Evolutionary conservation across 2,113 vertebrate species (phyloP).

Genomic region (Sus scrofa): T2T-Sscrofa CM000817.6:144138001-144138500

Average conservation of each 20-base stretch:
- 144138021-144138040: neutral
- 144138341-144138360: neutral
- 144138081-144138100: neutral
- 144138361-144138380: neutral
- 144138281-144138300: neutral
- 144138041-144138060: neutral
- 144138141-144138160: neutral
- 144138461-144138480: neutral
- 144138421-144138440: neutral
- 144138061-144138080: neutral
- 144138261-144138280: neutral
- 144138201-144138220: neutral
- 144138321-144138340: neutral
- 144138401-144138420: neutral
- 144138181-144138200: neutral
- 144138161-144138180: neutral
- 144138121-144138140: neutral
- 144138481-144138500: neutral
- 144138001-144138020: neutral
- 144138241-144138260: neutral
- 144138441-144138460: neutral
- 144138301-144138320: neutral
- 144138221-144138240: neutral
- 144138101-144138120: neutral
- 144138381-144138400: neutral